Conservation (phyloP, 2,113 vertebrate species). For the Myodes glareolus region DNA sequence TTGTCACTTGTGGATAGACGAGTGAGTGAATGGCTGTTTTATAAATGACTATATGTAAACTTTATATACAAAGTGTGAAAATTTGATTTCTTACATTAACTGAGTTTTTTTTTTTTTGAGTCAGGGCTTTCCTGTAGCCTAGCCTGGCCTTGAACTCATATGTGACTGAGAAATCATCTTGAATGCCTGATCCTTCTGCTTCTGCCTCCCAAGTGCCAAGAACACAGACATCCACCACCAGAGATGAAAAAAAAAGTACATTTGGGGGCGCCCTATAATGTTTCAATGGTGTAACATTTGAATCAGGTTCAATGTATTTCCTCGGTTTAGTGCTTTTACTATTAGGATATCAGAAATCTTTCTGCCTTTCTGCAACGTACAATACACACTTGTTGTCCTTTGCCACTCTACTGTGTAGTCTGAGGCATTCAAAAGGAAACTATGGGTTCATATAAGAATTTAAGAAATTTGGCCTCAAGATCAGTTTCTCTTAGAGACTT, state of each 20-base stretch:
- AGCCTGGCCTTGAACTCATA: background rate
- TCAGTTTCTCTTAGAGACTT: background rate
- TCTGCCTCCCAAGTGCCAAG: background rate
- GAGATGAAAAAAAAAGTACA: background rate
- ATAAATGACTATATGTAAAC: background rate
- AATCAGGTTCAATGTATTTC: background rate
- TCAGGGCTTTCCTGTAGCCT: background rate
- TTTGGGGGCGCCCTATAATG: too few species aligned
- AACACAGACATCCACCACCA: background rate
- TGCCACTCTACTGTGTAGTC: too few species aligned
- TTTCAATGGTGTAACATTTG: background rate
- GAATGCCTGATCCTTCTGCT: background rate
- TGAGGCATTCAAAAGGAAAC: background rate
- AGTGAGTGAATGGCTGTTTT: background rate
- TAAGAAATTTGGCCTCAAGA: background rate
- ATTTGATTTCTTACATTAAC: background rate
- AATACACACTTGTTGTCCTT: too few species aligned
- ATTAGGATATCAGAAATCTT: background rate
- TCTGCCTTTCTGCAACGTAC: background rate
- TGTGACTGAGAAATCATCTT: background rate
- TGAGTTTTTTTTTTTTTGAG: too few species aligned
- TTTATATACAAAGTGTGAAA: background rate
- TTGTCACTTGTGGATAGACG: background rate
- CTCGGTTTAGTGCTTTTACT: background rate
- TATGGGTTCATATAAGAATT: background rate